Evolutionary conservation across 2,113 vertebrate species (phyloP), one percentile per base, ranked within the genome.

Genomic region (Nothobranchius furzeri): DNA sequence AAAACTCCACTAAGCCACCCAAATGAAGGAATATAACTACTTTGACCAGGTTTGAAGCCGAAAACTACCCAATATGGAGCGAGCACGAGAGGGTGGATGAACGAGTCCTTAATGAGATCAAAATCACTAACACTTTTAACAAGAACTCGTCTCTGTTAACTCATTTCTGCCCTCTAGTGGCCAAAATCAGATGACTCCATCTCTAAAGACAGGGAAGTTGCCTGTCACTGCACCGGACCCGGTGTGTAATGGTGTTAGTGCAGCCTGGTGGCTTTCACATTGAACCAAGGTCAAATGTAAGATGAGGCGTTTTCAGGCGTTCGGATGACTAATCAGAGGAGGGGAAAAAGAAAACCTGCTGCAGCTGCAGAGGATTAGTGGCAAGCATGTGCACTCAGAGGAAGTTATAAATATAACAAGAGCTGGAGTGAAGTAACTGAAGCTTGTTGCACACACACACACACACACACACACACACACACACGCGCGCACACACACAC

Each of bases 271-370:
- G 53, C 61, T 75, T 82, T 85, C 78, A 76, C 71, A 79, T 87
- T 85, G 79, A 68, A 60, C 61, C 84, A 87, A 87, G 87, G 87
- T 89, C 87, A 87, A 68, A 75, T 59, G 65, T 73, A 77, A 76
- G 75, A 79, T 60, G 66, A 64, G 64, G 75, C 69, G 68, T 68
- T 83, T 70, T 78, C 81, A 76, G 66, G 83, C 15, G 71, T 45
- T 74, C 58, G 24, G 78, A 70, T 53, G 79, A 67, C 67, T 57
- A 72, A 54, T 53, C 25, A 9, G 71, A 73, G 60, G 47, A 71
- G 71, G 60, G 75, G 35, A 49, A 76, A 76, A 55, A 64, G 37
- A 64, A 49, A 45, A 30, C 3, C 30, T 30, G 81, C 60, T 57
- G 75, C 72, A 78, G 72, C 60, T 75, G 76, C 81, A 77, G 72